Evolutionary conservation across 2,797 vertebrate species (phyloP).

Genomic region (Aulostomus chinensis): DNA sequence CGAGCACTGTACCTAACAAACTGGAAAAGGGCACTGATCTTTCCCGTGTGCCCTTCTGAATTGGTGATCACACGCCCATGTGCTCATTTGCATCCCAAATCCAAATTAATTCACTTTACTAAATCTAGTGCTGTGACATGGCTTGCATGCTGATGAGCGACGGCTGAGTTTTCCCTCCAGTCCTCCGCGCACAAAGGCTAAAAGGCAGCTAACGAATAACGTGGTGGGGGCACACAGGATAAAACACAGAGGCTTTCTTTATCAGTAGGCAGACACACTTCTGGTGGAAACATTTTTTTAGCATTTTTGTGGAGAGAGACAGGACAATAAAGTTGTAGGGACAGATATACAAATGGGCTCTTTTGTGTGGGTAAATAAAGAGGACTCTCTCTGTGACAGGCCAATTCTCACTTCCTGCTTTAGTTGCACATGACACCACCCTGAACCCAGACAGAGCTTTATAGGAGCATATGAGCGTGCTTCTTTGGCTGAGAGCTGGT

Average conservation of each 20-base stretch:
- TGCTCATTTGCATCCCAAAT: slow-evolving; percentile 99
- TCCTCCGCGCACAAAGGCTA: slow-evolving; percentile 88
- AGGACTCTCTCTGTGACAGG: slow-evolving; percentile 91
- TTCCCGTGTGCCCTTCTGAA: slow-evolving; percentile 86
- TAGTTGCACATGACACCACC: slow-evolving; percentile 83
- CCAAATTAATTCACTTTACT: slow-evolving; percentile 99
- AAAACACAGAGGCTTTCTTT: slow-evolving; percentile 50
- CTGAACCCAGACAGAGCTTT: neutral
- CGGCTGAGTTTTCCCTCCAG: slow-evolving; percentile 82
- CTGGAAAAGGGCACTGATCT: slow-evolving; percentile 61
- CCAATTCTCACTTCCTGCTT: slow-evolving; percentile 85
- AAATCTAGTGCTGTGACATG: slow-evolving; percentile 93
- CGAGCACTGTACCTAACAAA: slow-evolving; percentile 49
- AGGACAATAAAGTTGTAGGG: slow-evolving; percentile 94
- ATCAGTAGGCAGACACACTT: slow-evolving; percentile 60
- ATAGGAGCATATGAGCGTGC: neutral
- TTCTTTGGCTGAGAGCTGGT: slow-evolving; percentile 81
- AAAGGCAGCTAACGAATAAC: slow-evolving; percentile 52
- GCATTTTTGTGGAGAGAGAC: slow-evolving; percentile 72
- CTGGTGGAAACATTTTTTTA: slow-evolving; percentile 84
- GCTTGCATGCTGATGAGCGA: slow-evolving; percentile 95
- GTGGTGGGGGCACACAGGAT: slow-evolving; percentile 39
- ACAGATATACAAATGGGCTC: slow-evolving; percentile 95
- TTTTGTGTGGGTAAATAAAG: slow-evolving; percentile 99
- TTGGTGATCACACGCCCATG: slow-evolving; percentile 88